These are phyloP conservation scores for Myrmecobius fasciatus DNA, from an alignment of 2,113 vertebrate species.

Conservation along the genomic window DNA sequence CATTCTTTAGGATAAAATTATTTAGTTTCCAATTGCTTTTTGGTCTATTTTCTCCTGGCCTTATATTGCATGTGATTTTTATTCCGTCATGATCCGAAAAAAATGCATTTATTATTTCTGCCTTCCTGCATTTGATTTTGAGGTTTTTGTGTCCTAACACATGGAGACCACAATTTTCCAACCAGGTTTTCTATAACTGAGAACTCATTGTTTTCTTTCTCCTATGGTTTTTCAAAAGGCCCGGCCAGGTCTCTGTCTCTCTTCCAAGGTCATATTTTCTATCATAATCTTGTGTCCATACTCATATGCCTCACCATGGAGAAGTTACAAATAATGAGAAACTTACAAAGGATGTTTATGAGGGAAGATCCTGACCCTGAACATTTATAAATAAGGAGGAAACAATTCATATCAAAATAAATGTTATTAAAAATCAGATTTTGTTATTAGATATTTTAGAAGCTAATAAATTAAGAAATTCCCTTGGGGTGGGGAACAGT, in stretches of 20 bases:
- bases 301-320: neutral
- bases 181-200: neutral
- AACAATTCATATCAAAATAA: neutral
- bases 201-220: neutral
- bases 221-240: neutral
- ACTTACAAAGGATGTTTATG: neutral
- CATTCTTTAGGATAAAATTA: too few relatives aligned
- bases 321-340: neutral
- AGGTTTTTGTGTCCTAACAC: too few relatives aligned
- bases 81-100: too few relatives aligned
- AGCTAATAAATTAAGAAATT: neutral
- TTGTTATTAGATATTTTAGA: neutral
- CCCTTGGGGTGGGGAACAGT: neutral
- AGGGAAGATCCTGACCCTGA: neutral
- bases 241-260: neutral
- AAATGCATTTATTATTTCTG: too few relatives aligned
- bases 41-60: too few relatives aligned
- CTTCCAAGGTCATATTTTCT: neutral
- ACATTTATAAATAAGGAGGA: neutral
- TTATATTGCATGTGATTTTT: too few relatives aligned
- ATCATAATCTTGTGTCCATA: neutral
- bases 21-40: too few relatives aligned
- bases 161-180: neutral
- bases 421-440: neutral
- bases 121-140: too few relatives aligned